Evolutionary conservation across 2,113 vertebrate species (phyloP).

Genomic region (Coregonus clupeaformis): DNA sequence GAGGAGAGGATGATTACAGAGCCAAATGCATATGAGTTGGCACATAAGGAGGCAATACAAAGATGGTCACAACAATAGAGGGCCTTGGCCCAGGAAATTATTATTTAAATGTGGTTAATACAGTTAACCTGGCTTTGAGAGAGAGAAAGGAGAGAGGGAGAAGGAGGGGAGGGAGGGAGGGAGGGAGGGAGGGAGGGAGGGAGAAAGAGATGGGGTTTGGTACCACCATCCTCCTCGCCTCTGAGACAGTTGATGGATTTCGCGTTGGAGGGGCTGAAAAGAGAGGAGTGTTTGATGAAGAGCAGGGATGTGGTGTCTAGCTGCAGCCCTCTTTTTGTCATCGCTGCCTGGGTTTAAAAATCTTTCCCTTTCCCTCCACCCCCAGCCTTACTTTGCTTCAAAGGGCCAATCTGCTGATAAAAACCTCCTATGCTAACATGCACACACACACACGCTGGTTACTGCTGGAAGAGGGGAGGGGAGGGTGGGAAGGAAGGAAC

Average conservation of each 20-base stretch:
- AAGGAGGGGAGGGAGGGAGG: not conserved
- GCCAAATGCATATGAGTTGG: not conserved
- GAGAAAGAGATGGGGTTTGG: slow-evolving; percentile 31
- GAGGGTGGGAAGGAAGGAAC: not conserved
- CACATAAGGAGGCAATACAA: not conserved
- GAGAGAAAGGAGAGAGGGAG: no score
- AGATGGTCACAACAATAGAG: no score
- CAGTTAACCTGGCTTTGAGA: no score
- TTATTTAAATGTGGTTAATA: no score
- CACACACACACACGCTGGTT: not conserved
- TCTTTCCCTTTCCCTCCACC: slow-evolving; percentile 41
- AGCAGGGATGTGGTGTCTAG: slow-evolving; percentile 34
- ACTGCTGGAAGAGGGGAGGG: slow-evolving; percentile 32
- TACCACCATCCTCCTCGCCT: no score
- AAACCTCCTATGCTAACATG: slow-evolving; percentile 45
- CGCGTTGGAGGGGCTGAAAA: slow-evolving; percentile 39
- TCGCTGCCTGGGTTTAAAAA: slow-evolving; percentile 61
- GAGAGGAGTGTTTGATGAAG: slow-evolving; percentile 60
- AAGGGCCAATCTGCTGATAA: slow-evolving; percentile 46
- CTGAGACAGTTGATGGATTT: slow-evolving; percentile 18
- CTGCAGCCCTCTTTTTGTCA: slow-evolving; percentile 56
- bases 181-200: not conserved
- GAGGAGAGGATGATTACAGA: not conserved
- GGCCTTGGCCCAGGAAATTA: no score
- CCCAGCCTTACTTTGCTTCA: slow-evolving; percentile 35